Base-by-base conservation (phyloP, 2,888 invertebrate genomes). In the Eugnorisma glareosa region DNA sequence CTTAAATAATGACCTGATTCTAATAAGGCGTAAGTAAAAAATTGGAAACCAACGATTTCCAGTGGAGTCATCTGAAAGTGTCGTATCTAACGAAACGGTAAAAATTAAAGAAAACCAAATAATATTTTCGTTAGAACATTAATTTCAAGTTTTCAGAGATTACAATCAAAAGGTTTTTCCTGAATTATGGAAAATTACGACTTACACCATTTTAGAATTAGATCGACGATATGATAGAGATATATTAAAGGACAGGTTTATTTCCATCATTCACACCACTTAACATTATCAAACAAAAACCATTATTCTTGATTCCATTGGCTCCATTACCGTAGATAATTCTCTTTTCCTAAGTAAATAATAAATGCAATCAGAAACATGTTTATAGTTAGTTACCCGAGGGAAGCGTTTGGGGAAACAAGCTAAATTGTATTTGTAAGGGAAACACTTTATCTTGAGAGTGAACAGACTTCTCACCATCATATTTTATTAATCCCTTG, bases 401-500 rank as follows among this genome's bases (percentile, higher is more conserved):
- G 24, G 86, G 77, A 69, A 71, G 68, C 67, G 37, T 75, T 86
- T 63, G 37, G 64, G 54, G 24, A 70, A 59, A 67, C 75, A 57
- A 75, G 73, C 75, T 64, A 79, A 87, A 87, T 87, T 87, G 70
- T 85, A 69, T 84, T 75, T 54, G 67, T 77, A 61, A 82, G 61
- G 31, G 61, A 82, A 82, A 84, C 77, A 66, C 69, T 82, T 75
- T 73, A 74, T 87, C 75, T 85, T 75, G 73, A 71, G 82, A 72
- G 77, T 66, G 40, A 79, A 83, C 70, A 81, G 79, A 78, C 82
- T 85, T 69, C 82, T 74, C 66, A 63, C 82, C 78, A 83, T 87
- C 81, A 87, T 87, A 83, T 87, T 87, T 87, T 87, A 87, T 87
- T 80, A 87, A 87, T 86, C 86, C 82, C 83, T n/a, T 45, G 82